Percentiles rank a stretch among this genome's conserved stretches.
phyloP scores from a whole-genome alignment of 2,113 vertebrate genomes.

The Psephotus haematonotus region DNA sequence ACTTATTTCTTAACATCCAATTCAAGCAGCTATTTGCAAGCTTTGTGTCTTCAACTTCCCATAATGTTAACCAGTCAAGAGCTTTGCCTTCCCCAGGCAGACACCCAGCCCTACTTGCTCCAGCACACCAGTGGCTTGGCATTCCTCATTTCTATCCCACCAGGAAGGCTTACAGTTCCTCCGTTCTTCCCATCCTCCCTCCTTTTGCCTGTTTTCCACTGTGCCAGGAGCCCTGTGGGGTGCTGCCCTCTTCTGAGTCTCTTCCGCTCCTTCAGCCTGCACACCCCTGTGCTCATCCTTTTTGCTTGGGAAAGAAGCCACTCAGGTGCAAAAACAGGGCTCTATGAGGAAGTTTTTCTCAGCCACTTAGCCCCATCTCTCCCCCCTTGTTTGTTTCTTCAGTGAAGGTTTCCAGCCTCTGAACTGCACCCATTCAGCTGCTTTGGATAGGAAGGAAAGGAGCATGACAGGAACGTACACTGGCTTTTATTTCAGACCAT shows the following conservation, averaged over 20 bases:
- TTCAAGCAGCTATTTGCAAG: not conserved
- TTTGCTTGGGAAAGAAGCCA: not conserved
- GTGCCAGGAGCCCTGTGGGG: not conserved
- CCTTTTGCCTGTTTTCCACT: not conserved
- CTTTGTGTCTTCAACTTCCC: not conserved
- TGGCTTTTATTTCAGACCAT: not conserved
- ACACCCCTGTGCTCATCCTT: not conserved
- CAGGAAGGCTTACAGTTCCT: not conserved
- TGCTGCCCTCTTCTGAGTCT: not conserved
- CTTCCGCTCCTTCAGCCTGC: not conserved
- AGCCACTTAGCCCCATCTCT: not conserved
- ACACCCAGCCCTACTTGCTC: not conserved
- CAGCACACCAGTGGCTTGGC: not conserved
- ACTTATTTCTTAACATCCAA: not conserved
- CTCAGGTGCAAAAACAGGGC: not conserved
- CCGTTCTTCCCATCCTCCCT: not conserved
- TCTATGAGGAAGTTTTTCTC: not conserved
- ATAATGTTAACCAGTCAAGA: not conserved
- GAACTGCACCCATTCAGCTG: not conserved
- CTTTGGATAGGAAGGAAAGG: not conserved
- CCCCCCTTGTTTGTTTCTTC: not conserved
- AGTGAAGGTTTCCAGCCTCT: not conserved
- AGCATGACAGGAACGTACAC: not conserved
- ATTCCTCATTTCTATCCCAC: not conserved
- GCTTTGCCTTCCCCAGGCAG: not conserved